Evolutionary conservation across 2,888 invertebrate species (phyloP).

Genomic region (Drosophila nr. medialis): DNA sequence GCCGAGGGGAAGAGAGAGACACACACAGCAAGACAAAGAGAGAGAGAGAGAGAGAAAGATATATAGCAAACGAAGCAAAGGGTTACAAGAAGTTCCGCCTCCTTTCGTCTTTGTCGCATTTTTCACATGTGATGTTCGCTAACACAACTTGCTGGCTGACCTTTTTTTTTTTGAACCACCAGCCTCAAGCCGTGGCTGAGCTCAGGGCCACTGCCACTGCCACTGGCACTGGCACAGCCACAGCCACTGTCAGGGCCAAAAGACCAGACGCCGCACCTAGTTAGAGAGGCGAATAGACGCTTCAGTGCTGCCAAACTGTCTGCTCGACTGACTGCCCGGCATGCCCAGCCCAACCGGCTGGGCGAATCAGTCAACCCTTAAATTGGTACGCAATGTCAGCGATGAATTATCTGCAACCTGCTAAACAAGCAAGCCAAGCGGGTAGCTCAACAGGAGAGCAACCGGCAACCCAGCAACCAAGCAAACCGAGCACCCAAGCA

Average conservation of each 20-base stretch:
- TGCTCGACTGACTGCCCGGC: slow-evolving; percentile 19
- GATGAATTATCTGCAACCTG: slow-evolving; percentile 81
- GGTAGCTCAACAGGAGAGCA: slow-evolving; percentile 23
- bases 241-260: slow-evolving; percentile 5
- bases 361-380: slow-evolving; percentile 79
- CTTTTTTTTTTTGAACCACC: slow-evolving; percentile 76
- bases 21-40: neutral
- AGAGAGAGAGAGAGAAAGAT: too few species aligned
- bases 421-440: slow-evolving; percentile 70
- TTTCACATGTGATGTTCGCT: slow-evolving; percentile 55
- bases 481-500: slow-evolving; percentile 44
- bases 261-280: slow-evolving; percentile 66
- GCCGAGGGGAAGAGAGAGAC: slow-evolving; percentile 21
- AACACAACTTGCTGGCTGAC: slow-evolving; percentile 66
- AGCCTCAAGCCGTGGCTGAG: slow-evolving; percentile 63
- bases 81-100: slow-evolving; percentile 13
- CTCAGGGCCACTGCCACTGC: slow-evolving; percentile 42
- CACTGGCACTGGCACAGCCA: neutral
- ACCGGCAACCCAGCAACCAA: slow-evolving; percentile 38
- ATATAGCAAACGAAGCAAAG: slow-evolving; percentile 12
- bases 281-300: slow-evolving; percentile 44
- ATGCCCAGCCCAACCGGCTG: slow-evolving; percentile 31
- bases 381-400: slow-evolving; percentile 81
- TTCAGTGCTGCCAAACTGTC: slow-evolving; percentile 28
- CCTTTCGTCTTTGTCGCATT: slow-evolving; percentile 22